These are phyloP conservation scores for Clivina fossor DNA, from an alignment of 2,888 invertebrate genomes.

Conservation along the genomic window DNA sequence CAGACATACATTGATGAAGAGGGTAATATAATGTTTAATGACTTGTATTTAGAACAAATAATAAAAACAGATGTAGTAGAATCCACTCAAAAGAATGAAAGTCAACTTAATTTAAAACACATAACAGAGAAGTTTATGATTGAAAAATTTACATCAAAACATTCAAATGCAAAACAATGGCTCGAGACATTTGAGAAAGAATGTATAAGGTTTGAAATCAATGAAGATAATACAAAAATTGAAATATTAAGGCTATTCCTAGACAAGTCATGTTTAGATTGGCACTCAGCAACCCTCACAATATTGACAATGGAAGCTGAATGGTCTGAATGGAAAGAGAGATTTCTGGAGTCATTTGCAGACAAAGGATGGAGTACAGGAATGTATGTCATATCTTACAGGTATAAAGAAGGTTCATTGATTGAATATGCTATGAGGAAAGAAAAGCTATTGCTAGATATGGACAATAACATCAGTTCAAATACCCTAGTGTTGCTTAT, in stretches of 20 bases:
- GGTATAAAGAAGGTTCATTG: conserved; percentile 41
- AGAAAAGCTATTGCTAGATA: conserved; percentile 41
- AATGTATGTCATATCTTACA: conserved; percentile 40
- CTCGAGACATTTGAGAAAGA: background rate
- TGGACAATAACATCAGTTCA: conserved; percentile 38
- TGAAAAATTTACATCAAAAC: conserved; percentile 19
- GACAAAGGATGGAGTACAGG: conserved; percentile 41
- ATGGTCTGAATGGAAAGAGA: conserved; percentile 36
- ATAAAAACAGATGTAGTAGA: conserved; percentile 32
- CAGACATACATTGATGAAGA: conserved; percentile 36
- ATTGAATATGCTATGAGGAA: conserved; percentile 43
- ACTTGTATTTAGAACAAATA: conserved; percentile 38
- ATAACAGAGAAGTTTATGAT: background rate
- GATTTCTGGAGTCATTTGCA: conserved; percentile 40
- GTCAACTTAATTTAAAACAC: conserved; percentile 6
- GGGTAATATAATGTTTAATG: conserved; percentile 38
- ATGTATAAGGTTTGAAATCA: conserved; percentile 4
- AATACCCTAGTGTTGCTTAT: conserved; percentile 36
- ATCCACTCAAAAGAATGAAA: conserved; percentile 30
- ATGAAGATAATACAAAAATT: background rate
- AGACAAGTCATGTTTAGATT: conserved; percentile 37
- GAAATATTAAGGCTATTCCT: conserved; percentile 22
- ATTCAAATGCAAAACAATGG: conserved; percentile 4
- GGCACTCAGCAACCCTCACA: conserved; percentile 37
- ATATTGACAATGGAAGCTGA: conserved; percentile 26